Conservation (phyloP, 2,888 invertebrate species). For the Ischnus inquisitorius region DNA sequence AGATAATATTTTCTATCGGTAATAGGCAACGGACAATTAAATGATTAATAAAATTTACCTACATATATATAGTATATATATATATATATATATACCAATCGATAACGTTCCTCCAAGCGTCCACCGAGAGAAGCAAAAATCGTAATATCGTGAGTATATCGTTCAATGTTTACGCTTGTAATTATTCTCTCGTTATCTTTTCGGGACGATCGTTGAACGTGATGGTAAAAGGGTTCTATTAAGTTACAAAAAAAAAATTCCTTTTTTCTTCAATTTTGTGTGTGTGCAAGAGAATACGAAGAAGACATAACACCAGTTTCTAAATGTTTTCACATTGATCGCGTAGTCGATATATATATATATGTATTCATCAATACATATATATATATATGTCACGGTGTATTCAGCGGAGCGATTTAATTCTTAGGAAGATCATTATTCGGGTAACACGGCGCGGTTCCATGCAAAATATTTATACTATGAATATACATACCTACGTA, state of each 20-base stretch:
- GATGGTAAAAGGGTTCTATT: conserved; percentile 4
- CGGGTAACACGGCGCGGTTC: conserved; percentile 35
- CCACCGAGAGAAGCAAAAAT: conserved; percentile 40
- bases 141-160: conserved; percentile 29
- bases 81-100: conserved; percentile 19
- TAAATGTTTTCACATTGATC: conserved; percentile 54
- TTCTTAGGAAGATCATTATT: conserved; percentile 43
- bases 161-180: conserved; percentile 56
- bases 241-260: too few species aligned
- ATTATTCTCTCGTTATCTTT: conserved; percentile 50
- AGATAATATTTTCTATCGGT: conserved; percentile 59
- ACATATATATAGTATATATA: background rate
- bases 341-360: conserved; percentile 33
- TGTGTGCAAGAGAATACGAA: conserved; percentile 1
- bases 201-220: conserved; percentile 38
- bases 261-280: conserved; percentile 3
- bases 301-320: conserved; percentile 63
- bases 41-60: conserved; percentile 45
- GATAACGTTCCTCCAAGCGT: conserved; percentile 55
- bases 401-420: conserved; percentile 18
- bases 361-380: background rate
- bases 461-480: conserved; percentile 58
- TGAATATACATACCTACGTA: conserved; percentile 38
- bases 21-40: conserved; percentile 47
- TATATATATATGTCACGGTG: background rate